These are phyloP conservation scores for Steromphala cineraria DNA, from an alignment of 2,888 invertebrate genomes.

Conservation along the genomic window DNA sequence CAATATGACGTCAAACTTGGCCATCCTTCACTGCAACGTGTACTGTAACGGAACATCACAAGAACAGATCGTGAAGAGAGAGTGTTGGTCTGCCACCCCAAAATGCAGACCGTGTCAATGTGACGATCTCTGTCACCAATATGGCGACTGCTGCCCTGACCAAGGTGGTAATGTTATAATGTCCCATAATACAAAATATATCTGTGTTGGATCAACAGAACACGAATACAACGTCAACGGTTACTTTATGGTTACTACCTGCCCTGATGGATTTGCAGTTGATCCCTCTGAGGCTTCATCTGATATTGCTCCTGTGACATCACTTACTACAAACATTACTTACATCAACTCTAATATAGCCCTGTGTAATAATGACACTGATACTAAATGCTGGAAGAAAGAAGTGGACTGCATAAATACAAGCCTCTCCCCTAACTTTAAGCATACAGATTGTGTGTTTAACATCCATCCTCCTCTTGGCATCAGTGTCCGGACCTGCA, in stretches of 20 bases:
- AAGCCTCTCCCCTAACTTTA: constrained; percentile 23
- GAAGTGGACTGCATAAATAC: constrained; percentile 23
- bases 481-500: background rate
- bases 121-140: constrained; percentile 11
- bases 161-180: background rate
- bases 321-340: background rate
- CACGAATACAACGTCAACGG: background rate
- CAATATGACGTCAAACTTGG: background rate
- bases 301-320: background rate
- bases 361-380: background rate
- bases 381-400: background rate
- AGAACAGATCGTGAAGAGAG: background rate
- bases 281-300: background rate
- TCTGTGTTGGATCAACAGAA: background rate
- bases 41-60: background rate
- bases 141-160: constrained; percentile 30
- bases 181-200: background rate
- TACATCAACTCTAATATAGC: constrained; percentile 22
- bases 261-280: background rate
- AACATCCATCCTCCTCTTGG: background rate
- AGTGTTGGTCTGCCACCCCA: background rate
- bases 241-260: background rate
- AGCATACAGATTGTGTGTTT: background rate
- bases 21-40: background rate
- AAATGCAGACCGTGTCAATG: constrained; percentile 5